These are phyloP conservation scores for Campylorhamphus procurvoides DNA, from an alignment of 2,113 vertebrate genomes.

Conservation along the genomic window DNA sequence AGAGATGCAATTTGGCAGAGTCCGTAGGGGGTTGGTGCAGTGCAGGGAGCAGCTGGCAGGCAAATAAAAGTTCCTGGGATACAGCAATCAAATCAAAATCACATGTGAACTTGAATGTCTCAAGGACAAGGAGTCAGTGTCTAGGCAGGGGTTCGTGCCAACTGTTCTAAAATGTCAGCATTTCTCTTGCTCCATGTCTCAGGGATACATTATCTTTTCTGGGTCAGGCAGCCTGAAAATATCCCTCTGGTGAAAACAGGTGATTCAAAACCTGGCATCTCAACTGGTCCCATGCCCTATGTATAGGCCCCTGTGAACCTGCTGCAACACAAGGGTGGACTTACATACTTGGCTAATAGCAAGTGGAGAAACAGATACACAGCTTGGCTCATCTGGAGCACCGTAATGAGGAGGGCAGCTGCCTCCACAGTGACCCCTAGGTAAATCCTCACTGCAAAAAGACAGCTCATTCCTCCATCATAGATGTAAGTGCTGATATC, in stretches of 20 bases:
- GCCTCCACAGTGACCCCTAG: not conserved
- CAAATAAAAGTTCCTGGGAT: not conserved
- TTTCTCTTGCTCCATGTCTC: not conserved
- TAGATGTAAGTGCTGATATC: not conserved
- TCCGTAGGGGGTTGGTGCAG: no score
- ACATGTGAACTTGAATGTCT: not conserved
- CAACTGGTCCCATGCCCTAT: not conserved
- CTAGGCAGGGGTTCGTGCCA: not conserved
- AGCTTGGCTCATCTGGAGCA: not conserved
- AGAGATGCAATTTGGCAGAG: not conserved
- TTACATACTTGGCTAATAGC: not conserved
- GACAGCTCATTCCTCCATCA: not conserved
- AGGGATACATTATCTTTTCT: not conserved
- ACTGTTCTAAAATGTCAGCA: not conserved
- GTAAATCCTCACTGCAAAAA: not conserved
- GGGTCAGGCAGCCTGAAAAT: constrained; percentile 43
- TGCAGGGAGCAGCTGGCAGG: not conserved
- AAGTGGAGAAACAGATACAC: not conserved
- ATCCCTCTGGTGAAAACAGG: constrained; percentile 5
- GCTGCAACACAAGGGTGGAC: not conserved
- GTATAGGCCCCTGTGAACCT: not conserved
- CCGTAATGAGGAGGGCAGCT: not conserved
- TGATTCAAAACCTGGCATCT: not conserved
- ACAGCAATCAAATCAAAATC: not conserved
- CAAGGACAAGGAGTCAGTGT: constrained; percentile 18